Evolutionary conservation across 2,113 vertebrate genomes (phyloP).

Genomic region (Chaetodon auriga): DNA sequence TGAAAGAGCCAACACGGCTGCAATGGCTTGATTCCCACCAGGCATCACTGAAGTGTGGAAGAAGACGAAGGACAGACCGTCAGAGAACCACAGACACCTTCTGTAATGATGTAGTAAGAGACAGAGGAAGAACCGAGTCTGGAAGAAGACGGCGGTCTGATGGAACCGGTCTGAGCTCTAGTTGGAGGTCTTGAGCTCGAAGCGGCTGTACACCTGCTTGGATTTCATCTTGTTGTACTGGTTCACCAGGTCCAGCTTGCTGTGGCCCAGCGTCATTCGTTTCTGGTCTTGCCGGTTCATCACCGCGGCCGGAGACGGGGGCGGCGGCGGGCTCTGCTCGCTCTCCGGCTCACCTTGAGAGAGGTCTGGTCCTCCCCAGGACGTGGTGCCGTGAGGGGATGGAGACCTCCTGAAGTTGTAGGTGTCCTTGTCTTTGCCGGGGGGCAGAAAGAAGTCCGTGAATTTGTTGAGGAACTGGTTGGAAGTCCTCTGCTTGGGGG

Average conservation of each 20-base stretch:
- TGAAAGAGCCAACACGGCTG: conserved; percentile 4
- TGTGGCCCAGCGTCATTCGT: conserved; percentile 94
- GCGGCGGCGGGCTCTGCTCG: conserved; percentile 77
- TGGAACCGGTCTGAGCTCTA: conserved; percentile 7
- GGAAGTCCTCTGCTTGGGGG: conserved; percentile 65
- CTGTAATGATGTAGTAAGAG: neutral
- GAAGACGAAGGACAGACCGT: neutral
- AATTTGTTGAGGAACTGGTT: conserved; percentile 78
- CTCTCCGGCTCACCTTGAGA: conserved; percentile 77
- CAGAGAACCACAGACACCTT: neutral
- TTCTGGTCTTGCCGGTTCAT: conserved; percentile 84
- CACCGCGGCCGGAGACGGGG: conserved; percentile 12
- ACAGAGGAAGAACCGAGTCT: no score
- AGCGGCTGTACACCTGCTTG: conserved; percentile 92
- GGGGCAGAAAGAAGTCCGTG: conserved; percentile 71
- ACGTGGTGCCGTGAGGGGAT: conserved; percentile 31
- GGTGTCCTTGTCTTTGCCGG: conserved; percentile 72
- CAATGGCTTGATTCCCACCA: neutral
- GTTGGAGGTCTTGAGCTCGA: conserved; percentile 84
- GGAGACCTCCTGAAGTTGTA: conserved; percentile 54
- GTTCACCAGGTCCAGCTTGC: conserved; percentile 96
- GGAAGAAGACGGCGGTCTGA: neutral
- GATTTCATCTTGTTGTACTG: conserved; percentile 94
- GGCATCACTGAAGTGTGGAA: no score
- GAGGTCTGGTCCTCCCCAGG: conserved; percentile 77